Conservation (phyloP, 2,113 vertebrate genomes). For the Phoxinus phoxinus region DNA sequence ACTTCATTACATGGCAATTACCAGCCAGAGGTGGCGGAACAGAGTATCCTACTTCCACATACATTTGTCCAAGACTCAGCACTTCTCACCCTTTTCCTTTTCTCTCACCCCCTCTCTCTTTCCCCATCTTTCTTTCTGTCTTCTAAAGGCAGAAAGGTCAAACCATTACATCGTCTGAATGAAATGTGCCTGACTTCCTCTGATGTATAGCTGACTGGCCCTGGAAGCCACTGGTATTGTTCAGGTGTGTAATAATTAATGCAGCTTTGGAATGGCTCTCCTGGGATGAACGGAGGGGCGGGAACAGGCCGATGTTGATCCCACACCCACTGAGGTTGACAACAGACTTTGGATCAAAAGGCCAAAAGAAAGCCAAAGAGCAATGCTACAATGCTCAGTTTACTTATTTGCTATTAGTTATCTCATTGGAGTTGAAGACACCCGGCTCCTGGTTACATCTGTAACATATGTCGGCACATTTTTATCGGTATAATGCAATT, state of each 20-base stretch:
- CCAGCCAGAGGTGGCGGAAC: conserved; percentile 72
- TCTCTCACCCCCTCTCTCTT: conserved; percentile 67
- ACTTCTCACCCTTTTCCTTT: conserved; percentile 72
- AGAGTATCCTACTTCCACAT: conserved; percentile 76
- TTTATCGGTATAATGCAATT: neutral
- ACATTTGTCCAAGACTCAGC: conserved; percentile 59
- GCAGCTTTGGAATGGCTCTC: conserved; percentile 34
- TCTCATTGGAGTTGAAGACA: neutral
- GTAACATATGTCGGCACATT: neutral
- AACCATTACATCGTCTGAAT: conserved; percentile 58
- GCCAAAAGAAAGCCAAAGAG: neutral
- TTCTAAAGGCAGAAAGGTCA: conserved; percentile 72
- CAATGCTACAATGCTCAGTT: neutral
- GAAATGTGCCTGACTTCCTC: conserved; percentile 58
- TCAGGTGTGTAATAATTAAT: conserved; percentile 64
- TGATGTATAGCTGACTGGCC: conserved; percentile 58
- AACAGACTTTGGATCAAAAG: neutral
- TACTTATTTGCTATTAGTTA: conserved; percentile 1
- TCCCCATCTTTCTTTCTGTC: conserved; percentile 57
- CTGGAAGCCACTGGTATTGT: conserved; percentile 56
- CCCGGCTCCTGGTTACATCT: neutral
- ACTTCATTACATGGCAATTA: conserved; percentile 85
- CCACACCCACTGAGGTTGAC: conserved; percentile 40
- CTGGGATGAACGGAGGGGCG: neutral
- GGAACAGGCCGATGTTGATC: conserved; percentile 30